A percentile compares a stretch with the other conserved stretches of the same genome.
Conservation (phyloP, 2,888 invertebrate genomes). For the Trissolcus japonicus region DNA sequence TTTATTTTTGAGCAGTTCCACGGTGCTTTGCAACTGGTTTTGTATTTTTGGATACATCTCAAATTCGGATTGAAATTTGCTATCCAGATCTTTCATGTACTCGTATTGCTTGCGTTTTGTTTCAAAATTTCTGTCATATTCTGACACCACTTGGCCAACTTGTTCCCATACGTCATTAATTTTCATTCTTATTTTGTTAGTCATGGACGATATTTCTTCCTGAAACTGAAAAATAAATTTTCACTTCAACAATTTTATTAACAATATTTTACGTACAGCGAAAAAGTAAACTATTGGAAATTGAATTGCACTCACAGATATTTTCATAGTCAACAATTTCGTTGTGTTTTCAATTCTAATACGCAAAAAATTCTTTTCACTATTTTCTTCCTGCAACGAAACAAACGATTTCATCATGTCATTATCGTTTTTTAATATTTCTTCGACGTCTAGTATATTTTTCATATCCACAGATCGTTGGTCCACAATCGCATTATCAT, state of each 20-base stretch:
- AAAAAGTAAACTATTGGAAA: neutral
- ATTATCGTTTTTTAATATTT: conserved; percentile 77
- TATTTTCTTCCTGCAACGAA: conserved; percentile 78
- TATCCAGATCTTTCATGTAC: conserved; percentile 78
- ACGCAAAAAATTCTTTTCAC: conserved; percentile 62
- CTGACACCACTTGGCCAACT: conserved; percentile 62
- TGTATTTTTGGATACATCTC: conserved; percentile 72
- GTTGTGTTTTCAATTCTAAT: conserved; percentile 66
- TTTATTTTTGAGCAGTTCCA: conserved; percentile 64
- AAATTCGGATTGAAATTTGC: conserved; percentile 75
- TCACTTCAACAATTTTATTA: neutral
- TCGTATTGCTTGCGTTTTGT: conserved; percentile 72
- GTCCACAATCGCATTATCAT: conserved; percentile 79
- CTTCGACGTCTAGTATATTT: conserved; percentile 78
- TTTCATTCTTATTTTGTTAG: conserved; percentile 61
- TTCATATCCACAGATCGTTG: conserved; percentile 77
- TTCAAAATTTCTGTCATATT: conserved; percentile 68
- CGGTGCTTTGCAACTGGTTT: conserved; percentile 61
- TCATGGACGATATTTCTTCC: conserved; percentile 63
- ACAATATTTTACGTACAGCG: neutral
- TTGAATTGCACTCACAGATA: conserved; percentile 64
- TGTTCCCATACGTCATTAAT: conserved; percentile 67
- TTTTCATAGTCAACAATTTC: conserved; percentile 59
- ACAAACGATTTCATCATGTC: conserved; percentile 79
- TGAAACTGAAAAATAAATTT: conserved; percentile 61